Base-by-base conservation (phyloP, 1,140 invertebrate genomes). In the Melanaphis sacchari region DNA sequence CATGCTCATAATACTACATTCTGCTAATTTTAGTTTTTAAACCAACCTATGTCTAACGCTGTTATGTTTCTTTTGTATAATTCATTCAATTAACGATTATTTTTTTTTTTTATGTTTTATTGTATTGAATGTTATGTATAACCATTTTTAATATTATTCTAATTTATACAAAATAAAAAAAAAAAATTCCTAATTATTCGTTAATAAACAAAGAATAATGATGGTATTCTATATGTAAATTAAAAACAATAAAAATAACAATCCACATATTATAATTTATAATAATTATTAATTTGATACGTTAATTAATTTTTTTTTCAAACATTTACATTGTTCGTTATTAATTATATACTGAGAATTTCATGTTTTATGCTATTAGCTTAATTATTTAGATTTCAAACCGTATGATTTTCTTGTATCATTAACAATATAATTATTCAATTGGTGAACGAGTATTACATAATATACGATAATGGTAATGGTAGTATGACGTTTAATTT, bases 221-320 rank as follows among this genome's bases (percentile, higher is more conserved):
- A 1, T n/a, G 6, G 6, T 18, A 0, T 0, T 76, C 15, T 18
- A 18, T 0, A 4, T 76, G 21, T 1, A 66, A 49, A n/a, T 21
- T 76, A 0, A 76, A n/a, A n/a, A 76, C 31, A 5, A 76, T n/a
- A 18, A n/a, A n/a, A n/a, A 76, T 0, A 31, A 31, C 54, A 54
- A 15, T 15, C 15, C 31, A 31, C 11, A 31, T 66, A 66, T 59
- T 26, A 3, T 49, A 1, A 46, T 46, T 46, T 4, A 21, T 59
- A 59, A 49, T 49, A 49, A 49, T 49, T 59, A 59, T 4, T 9
- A 59, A 59, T 59, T 59, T 59, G 21, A 31, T 59, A 59, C 24
- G 7, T 43, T 9, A 9, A 0, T 6, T 43, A 43, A 9, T 43
- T 8, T 43, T 43, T 43, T 43, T 43, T 6, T 43, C 7, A 49